A percentile compares a stretch with the other conserved stretches of the same genome.
Evolutionary conservation across 1,140 invertebrate genomes (phyloP).

Genomic region (Pemphigus obesinymphae): DNA sequence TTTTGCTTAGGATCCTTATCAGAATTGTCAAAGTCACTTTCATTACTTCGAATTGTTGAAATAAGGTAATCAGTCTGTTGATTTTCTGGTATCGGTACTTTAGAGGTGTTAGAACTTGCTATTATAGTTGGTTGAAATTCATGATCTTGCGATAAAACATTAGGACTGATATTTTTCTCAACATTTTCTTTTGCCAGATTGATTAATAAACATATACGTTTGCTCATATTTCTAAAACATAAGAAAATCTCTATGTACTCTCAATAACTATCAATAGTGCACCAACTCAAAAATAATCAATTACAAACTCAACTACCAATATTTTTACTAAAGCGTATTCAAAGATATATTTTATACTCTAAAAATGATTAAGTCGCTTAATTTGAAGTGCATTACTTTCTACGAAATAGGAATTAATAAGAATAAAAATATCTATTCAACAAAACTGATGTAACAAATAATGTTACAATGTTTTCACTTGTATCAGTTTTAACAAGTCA

Average conservation of each 20-base stretch:
- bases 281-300: constrained; percentile 13
- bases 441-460: constrained; percentile 17
- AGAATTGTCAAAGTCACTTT: too few relatives aligned
- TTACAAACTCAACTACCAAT: background rate
- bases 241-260: background rate
- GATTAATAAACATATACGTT: constrained; percentile 1
- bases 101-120: too few relatives aligned
- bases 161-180: background rate
- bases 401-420: constrained; percentile 16
- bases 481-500: background rate
- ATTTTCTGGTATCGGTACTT: too few relatives aligned
- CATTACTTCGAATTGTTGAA: too few relatives aligned
- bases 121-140: constrained; percentile 1
- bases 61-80: too few relatives aligned
- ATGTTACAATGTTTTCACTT: background rate
- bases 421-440: background rate
- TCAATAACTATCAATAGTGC: background rate
- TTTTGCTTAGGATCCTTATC: too few relatives aligned
- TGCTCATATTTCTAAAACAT: constrained; percentile 31
- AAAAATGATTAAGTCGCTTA: background rate
- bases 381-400: constrained; percentile 9
- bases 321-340: background rate
- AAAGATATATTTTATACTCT: constrained; percentile 3
- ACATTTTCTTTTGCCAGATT: background rate
- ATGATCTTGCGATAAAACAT: background rate